These are phyloP conservation scores for Turritopsis dohrnii DNA, from an alignment of 30 jellyfish, hydroid and myxozoan species.

Conservation along the genomic window DNA sequence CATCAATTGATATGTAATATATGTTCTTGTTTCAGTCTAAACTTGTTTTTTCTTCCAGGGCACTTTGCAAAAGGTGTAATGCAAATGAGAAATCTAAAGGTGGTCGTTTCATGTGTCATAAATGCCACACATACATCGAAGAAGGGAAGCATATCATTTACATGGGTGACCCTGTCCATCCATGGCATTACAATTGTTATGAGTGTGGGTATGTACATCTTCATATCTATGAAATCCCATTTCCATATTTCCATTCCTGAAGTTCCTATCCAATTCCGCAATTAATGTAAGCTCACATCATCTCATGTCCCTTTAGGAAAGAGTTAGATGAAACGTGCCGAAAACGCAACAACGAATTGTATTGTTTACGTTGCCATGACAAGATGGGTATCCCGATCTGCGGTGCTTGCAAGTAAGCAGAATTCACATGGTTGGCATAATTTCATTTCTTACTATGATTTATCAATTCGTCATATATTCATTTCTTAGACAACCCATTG, in stretches of 20 bases:
- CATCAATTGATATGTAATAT: too few species aligned
- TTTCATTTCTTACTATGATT: too few species aligned
- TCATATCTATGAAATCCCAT: too few species aligned
- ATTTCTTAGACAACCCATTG: slow-evolving; percentile 74
- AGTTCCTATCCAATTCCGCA: too few species aligned
- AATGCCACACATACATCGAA: slow-evolving; percentile 94
- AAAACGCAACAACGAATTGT: slow-evolving; percentile 77
- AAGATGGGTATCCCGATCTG: slow-evolving; percentile 92
- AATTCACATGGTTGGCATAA: too few species aligned
- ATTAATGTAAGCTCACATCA: background rate
- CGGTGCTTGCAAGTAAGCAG: slow-evolving; percentile 87
- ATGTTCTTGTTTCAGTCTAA: too few species aligned
- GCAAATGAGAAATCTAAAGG: slow-evolving; percentile 95
- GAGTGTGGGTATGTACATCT: slow-evolving; percentile 80
- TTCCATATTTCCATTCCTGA: too few species aligned
- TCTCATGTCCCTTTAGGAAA: slow-evolving; percentile 39
- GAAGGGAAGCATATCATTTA: slow-evolving; percentile 94
- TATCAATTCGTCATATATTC: background rate
- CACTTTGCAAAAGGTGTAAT: slow-evolving; percentile 85
- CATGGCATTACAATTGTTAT: slow-evolving; percentile 98
- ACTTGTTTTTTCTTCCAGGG: slow-evolving; percentile 38
- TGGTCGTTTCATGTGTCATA: slow-evolving; percentile 88
- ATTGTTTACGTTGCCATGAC: slow-evolving; percentile 98
- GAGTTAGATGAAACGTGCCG: slow-evolving; percentile 95
- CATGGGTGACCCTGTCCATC: slow-evolving; percentile 98